Evolutionary conservation across 2,797 vertebrate species (phyloP), one percentile per base, ranked within the genome.

Genomic region (Mycteria americana): DNA sequence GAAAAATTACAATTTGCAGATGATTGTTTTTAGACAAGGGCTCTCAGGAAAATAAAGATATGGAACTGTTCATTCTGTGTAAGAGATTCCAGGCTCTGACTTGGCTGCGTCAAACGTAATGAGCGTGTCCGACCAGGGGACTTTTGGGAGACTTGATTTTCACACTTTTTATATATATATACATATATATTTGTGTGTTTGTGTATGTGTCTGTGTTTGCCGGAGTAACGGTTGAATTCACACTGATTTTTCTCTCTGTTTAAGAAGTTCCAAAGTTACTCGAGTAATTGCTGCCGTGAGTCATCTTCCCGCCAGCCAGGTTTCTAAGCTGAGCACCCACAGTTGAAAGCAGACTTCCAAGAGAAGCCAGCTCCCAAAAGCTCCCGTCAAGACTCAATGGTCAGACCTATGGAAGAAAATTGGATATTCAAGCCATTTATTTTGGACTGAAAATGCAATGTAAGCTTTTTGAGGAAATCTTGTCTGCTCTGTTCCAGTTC

Each of bases 1-100:
- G 77, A 97, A 95, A 97, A 97, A 98, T 97, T 98, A 87, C 94
- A 84, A 88, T 97, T 97, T 97, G 93, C 91, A 97, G 93, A 96
- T 97, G 96, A 97, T 95, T 74, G 39, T 69, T 94, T 92, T 90
- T 80, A 64, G 45, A 86, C 77, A 67, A 91, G 77, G 46, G 35
- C 48, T 89, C 60, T 76, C 8, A 5, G 35, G 73, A 82, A 90
- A 89, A 87, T 68, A 39, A 77, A 96, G 62, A 77, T 51, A 73
- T 3, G 59, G 43, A 91, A 17, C 18, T n/a, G 33, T 54, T 92
- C 67, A 19, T 94, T 85, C 76, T 48, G 45, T 2, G 0, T n/a
- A 28, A 77, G 73, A 56, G 59, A 48, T 51, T 53, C 21, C 43
- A 21, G 50, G 33, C 64, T 77, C n/a, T 85, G 80, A 68, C 85